phyloP scores from a whole-genome alignment of 1,140 invertebrate genomes.

The Liolophura sinensis region DNA sequence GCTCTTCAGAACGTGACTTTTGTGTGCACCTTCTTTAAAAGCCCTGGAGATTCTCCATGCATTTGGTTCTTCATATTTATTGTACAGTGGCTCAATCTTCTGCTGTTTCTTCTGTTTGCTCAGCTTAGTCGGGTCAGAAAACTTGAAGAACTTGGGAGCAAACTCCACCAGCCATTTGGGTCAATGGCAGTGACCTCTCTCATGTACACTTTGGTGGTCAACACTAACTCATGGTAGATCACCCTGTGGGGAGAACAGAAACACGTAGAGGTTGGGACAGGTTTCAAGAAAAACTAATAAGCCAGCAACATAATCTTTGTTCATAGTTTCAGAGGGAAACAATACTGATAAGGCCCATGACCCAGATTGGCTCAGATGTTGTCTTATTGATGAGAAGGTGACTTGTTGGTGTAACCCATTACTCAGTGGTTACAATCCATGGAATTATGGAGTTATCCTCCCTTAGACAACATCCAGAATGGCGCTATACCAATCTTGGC shows the following conservation, averaged over 20 bases:
- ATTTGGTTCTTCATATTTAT: slow-evolving; percentile 99
- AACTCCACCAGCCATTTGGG: slow-evolving; percentile 99
- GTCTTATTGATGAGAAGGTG: no score
- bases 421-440: no score
- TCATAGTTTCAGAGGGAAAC: no score
- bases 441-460: no score
- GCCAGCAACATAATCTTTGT: no score
- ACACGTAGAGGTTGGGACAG: no score
- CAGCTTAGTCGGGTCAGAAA: slow-evolving; percentile 98
- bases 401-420: no score
- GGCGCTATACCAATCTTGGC: no score
- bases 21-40: slow-evolving; percentile 57
- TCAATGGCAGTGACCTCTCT: slow-evolving; percentile 98
- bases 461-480: no score
- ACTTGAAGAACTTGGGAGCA: slow-evolving; percentile 98
- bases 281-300: no score
- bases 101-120: slow-evolving; percentile 99
- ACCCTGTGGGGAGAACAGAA: slow-evolving; percentile 69
- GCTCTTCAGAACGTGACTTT: slow-evolving; percentile 57
- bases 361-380: no score
- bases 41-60: slow-evolving; percentile 95
- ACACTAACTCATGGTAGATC: slow-evolving; percentile 97
- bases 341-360: no score
- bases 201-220: slow-evolving; percentile 99
- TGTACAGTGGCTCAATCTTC: slow-evolving; percentile 95